phyloP scores from a whole-genome alignment of 2,888 invertebrate species.

The Drosophila suboccidentalis region DNA sequence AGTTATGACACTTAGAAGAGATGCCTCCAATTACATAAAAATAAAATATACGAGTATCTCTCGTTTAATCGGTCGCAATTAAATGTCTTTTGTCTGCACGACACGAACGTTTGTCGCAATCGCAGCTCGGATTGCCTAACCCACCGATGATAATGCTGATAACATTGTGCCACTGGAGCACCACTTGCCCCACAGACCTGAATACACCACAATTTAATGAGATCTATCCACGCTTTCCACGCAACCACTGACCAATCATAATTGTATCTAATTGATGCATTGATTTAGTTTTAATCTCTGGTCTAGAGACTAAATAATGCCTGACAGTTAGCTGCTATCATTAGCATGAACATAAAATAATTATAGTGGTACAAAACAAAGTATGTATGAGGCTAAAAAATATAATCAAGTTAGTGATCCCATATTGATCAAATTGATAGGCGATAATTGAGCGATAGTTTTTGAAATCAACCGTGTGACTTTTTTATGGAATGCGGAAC shows the following conservation, averaged over 20 bases:
- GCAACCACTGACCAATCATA: background rate
- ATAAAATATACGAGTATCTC: background rate
- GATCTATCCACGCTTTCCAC: constrained; percentile 14
- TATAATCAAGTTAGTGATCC: no score
- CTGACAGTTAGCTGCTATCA: background rate
- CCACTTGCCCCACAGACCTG: constrained; percentile 38
- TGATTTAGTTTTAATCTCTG: background rate
- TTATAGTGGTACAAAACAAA: no score
- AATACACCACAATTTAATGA: constrained; percentile 15
- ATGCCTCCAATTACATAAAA: constrained; percentile 36
- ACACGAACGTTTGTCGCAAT: constrained; percentile 15
- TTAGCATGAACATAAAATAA: no score
- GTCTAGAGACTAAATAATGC: background rate
- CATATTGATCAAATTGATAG: no score
- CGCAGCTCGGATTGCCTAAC: constrained; percentile 14
- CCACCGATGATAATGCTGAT: constrained; percentile 24
- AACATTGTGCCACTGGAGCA: constrained; percentile 21
- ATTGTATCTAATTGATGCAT: constrained; percentile 12
- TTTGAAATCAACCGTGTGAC: background rate
- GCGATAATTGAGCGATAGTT: no score
- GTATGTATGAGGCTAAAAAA: no score
- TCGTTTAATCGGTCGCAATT: constrained; percentile 18
- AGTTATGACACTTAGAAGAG: constrained; percentile 15
- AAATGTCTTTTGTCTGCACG: constrained; percentile 23
- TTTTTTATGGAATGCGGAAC: no score